Evolutionary conservation across 2,888 invertebrate species (phyloP), one percentile per base, ranked within the genome.

Genomic region (Pandemis corylana): DNA sequence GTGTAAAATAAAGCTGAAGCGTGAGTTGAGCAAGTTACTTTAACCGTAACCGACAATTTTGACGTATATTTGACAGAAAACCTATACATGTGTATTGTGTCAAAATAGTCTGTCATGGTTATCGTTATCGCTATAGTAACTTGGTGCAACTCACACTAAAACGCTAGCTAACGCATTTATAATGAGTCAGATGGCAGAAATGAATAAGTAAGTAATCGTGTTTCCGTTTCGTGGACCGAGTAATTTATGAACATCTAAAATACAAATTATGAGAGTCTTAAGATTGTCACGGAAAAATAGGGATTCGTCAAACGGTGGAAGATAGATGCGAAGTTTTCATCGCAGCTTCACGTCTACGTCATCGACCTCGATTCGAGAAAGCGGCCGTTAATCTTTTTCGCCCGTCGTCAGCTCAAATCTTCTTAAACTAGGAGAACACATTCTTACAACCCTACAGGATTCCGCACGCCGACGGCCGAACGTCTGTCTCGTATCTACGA

Each of bases 361-460:
- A 20, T 20, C 20, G 20, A 20, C 56, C 13, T 56, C 9, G 7
- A n/a, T 51, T 5, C 20, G 20, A 20, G 2, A 15, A 56, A 15
- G 5, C 15, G 12, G 12, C 10, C 28, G 28, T 12, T 59, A 28
- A 42, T 42, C 13, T 15, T 20, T 51, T 59, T 67, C 53, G 44
- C 56, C 56, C 49, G 36, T 51, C 61, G 61, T 46, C 66, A 41
- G 51, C 41, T 46, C 56, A 61, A 49, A 70, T 75, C 63, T 63
- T n/a, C 10, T 67, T 67, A 75, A 56, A 59, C 67, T 53, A 70
- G 28, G 66, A 70, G 74, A 74, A 74, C 74, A 74, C 74, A 70
- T 66, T 53, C 15, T 74, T 66, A 74, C 70, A 74, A 70, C 66
- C 74, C 66, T 74, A 74, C 70, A 62, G 66, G 65, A 61, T 59